Evolutionary conservation across 1,140 invertebrate species (phyloP).

Genomic region (Zaprionus vittiger): DNA sequence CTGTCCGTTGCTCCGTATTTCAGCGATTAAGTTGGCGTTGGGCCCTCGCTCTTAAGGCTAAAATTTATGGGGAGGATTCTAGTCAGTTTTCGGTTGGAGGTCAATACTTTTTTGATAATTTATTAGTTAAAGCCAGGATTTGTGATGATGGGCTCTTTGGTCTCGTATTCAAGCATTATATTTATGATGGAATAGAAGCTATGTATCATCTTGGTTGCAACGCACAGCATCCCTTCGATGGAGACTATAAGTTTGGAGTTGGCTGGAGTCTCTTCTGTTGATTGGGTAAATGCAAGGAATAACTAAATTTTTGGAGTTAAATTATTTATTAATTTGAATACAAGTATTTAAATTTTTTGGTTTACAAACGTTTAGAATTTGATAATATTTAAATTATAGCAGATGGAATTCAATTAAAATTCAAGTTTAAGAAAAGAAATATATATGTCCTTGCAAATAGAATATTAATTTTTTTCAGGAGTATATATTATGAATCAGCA

Average conservation of each 20-base stretch:
- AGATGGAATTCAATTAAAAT: too few species aligned
- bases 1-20: constrained; percentile 55
- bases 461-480: too few species aligned
- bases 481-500: too few species aligned
- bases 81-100: constrained; percentile 40
- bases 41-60: constrained; percentile 47
- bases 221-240: constrained; percentile 3
- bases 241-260: constrained; percentile 41
- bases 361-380: too few species aligned
- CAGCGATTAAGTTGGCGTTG: constrained; percentile 40
- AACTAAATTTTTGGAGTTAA: too few species aligned
- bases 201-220: constrained; percentile 58
- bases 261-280: constrained; percentile 22
- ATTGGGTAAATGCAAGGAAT: too few species aligned
- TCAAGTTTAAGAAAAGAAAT: too few species aligned
- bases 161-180: constrained; percentile 40
- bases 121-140: constrained; percentile 41
- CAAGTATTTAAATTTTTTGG: too few species aligned
- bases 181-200: constrained; percentile 21
- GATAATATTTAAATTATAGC: too few species aligned
- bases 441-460: too few species aligned
- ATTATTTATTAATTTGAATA: too few species aligned
- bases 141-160: constrained; percentile 39
- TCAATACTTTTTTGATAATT: constrained; percentile 49
- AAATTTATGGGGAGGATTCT: constrained; percentile 21